phyloP scores from a whole-genome alignment of 2,888 invertebrate genomes.

The Ophion ventricosus region DNA sequence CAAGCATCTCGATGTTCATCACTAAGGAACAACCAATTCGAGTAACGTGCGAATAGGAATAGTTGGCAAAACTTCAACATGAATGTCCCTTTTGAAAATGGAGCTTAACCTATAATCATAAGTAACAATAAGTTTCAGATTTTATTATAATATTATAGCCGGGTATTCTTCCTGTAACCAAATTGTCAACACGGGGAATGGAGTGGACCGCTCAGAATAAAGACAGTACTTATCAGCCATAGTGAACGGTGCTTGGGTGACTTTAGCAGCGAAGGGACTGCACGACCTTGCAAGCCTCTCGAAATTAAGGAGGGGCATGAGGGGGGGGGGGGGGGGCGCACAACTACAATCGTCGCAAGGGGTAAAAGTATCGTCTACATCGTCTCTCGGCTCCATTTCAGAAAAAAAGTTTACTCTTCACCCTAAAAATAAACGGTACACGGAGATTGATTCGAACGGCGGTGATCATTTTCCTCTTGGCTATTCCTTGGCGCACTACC shows the following conservation, averaged over 20 bases:
- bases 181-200: not conserved
- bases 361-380: not conserved
- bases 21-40: not conserved
- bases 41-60: not conserved
- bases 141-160: not conserved
- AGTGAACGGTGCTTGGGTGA: not conserved
- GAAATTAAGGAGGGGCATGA: not conserved
- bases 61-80: not conserved
- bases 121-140: not conserved
- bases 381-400: constrained; percentile 1
- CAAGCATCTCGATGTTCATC: not conserved
- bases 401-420: not conserved
- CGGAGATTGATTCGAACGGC: constrained; percentile 63
- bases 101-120: not conserved
- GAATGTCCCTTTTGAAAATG: not conserved
- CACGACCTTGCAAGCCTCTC: not conserved
- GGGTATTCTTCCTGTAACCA: not conserved
- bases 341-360: not conserved
- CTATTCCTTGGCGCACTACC: not conserved
- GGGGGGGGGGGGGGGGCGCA: not conserved
- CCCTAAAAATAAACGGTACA: constrained; percentile 51
- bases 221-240: not conserved
- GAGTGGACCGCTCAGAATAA: not conserved
- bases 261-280: not conserved
- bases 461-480: constrained; percentile 15